Evolutionary conservation across 2,113 vertebrate species (phyloP), one percentile per base, ranked within the genome.

Genomic region (Heteronetta atricapilla): DNA sequence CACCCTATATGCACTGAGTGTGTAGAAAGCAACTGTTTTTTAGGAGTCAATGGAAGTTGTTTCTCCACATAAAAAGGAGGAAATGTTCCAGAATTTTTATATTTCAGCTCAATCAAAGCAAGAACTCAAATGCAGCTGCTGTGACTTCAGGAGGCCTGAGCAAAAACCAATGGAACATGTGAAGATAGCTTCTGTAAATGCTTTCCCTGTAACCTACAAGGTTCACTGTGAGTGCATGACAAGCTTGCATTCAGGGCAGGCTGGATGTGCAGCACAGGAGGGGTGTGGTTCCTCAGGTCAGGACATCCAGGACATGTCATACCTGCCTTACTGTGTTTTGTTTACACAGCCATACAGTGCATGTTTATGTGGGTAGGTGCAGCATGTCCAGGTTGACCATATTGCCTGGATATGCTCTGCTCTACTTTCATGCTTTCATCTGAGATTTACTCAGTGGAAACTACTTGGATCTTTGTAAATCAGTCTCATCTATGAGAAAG

Each of bases 281-380:
- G 7, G 1, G 11, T 3, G 5, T 8, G 12, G 11, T 69, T 77
- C 44, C 22, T 72, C 60, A 67, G 38, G 18, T 23, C 11, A 86
- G 13, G 0, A 1, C 13, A 56, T 34, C 14, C 29, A 29, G 25
- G 3, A 8, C 18, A 18, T 38, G 29, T 38, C 29, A 79, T 58
- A 75, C 28, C n/a, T 1, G 0, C 9, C 14, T 33, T 42, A 50
- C 28, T 23, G 33, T 44, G 33, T 42, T 42, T 66, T 55, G 16
- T 11, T 36, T 10, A 3, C 1, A 9, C 0, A 1, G 4, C 12
- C 1, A 0, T 21, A 53, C 9, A 36, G 8, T 44, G 28, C 7
- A 9, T 31, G 6, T 60, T 75, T 68, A 26, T 48, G 19, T 0
- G 3, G 26, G 59, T 0, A 1, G 7, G 7, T 68, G 25, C 20